These are phyloP conservation scores for Psix sp. DNA, from an alignment of 1,140 invertebrate species.

Conservation along the genomic window DNA sequence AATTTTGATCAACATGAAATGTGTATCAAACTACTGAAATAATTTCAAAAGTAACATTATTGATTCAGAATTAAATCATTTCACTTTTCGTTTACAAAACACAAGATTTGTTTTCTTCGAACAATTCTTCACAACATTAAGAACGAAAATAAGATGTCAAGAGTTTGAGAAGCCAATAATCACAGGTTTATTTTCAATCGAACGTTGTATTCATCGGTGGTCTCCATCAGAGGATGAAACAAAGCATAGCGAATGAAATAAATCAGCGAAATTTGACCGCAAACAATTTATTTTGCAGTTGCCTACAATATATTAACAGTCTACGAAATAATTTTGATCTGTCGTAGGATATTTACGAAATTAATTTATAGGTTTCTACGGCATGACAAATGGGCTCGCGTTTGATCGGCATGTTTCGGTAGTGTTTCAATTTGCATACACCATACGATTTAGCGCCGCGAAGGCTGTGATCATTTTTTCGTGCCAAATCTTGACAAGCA, in stretches of 20 bases:
- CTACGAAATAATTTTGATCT: slow-evolving; percentile 33
- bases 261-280: slow-evolving; percentile 14
- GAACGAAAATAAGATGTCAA: too few species aligned
- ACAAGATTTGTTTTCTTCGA: too few species aligned
- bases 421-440: slow-evolving; percentile 19
- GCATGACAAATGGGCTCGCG: slow-evolving; percentile 4
- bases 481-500: slow-evolving; percentile 62
- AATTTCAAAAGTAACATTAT: too few species aligned
- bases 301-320: slow-evolving; percentile 22
- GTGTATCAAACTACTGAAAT: too few species aligned
- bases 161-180: too few species aligned
- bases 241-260: slow-evolving; percentile 11
- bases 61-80: too few species aligned
- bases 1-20: too few species aligned
- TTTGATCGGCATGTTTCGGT: slow-evolving; percentile 3
- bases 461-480: slow-evolving; percentile 51
- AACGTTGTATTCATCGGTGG: neutral
- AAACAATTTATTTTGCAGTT: slow-evolving; percentile 21
- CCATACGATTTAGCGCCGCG: slow-evolving; percentile 27
- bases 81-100: too few species aligned
- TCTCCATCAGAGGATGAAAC: too few species aligned
- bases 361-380: slow-evolving; percentile 24
- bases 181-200: slow-evolving; percentile 1
- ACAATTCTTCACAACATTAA: too few species aligned
- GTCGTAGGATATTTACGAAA: slow-evolving; percentile 18